Evolutionary conservation across 1,140 invertebrate species (phyloP), one percentile per base, ranked within the genome.

Genomic region (Neotoxoptera formosana): DNA sequence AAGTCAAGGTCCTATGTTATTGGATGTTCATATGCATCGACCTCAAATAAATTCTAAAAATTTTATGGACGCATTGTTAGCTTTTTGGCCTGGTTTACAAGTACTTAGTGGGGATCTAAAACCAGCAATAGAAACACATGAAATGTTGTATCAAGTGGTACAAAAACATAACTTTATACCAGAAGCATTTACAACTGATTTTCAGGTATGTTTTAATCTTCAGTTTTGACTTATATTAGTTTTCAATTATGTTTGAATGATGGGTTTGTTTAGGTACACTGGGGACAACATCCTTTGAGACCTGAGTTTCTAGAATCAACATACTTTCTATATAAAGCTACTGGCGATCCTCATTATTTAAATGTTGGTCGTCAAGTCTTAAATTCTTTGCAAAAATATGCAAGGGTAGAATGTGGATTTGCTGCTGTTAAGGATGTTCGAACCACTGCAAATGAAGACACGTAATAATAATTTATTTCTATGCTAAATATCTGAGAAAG

Each of bases 271-370:
- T 95, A 98, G 96, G 98, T 99, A 0, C 98, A 99, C 95, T 99
- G 99, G 99, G 98, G 98, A 25, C 98, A 99, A 95, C 98, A 99
- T 96, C 99, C 98, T 17, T 95, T 99, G 7, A 96, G 99, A 91
- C 99, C 99, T 17, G 99, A 99, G 95, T 99, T 99, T 95, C 96
- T 99, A 45, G 99, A 99, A 95, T 99, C 98, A 1, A 99, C 99
- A 0, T 99, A 99, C 95, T 99, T 99, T 95, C 95, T 99, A 14
- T 99, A 99, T 95, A 96, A 97, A 95, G 99, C 99, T 2, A 99
- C 99, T 4, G 97, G 97, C 56, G 99, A 99, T 96, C 97, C 97
- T 94, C 98, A 99, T 95, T 99, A 99, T 95, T 96, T 99, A 87
- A 97, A 98, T 94, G 99, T 99, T 11, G 99, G 98, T 2, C 97